These are phyloP conservation scores for Xiphydria camelus DNA, from an alignment of 2,888 invertebrate species.

Conservation along the genomic window DNA sequence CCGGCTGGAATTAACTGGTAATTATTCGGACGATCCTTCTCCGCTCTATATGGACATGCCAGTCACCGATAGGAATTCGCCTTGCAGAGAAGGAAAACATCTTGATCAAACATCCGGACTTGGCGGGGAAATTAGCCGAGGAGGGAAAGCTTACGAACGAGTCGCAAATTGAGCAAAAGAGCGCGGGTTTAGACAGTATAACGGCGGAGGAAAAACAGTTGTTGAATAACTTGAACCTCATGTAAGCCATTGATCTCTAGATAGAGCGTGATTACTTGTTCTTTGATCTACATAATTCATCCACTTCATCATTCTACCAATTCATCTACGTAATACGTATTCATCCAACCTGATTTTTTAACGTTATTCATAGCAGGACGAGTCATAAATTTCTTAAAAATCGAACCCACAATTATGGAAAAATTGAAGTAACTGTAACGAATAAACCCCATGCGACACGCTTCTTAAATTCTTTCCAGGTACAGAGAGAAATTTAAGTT, in stretches of 20 bases:
- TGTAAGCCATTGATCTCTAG: constrained; percentile 42
- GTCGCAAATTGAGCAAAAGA: constrained; percentile 63
- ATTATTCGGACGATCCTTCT: no score
- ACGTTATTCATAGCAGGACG: no score
- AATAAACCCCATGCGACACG: no score
- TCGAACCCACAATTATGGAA: no score
- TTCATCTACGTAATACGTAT: no score
- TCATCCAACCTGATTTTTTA: no score
- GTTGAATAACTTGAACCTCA: constrained; percentile 59
- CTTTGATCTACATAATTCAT: no score
- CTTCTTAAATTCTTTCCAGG: no score
- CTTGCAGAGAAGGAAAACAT: constrained; percentile 62
- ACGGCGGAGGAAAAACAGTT: constrained; percentile 60
- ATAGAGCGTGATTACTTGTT: no score
- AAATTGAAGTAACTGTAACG: no score
- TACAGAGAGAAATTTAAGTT: constrained; percentile 70
- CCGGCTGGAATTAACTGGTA: constrained; percentile 60
- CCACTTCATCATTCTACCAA: no score
- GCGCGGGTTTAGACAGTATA: constrained; percentile 63
- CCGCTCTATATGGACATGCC: constrained; percentile 16
- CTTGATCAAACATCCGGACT: constrained; percentile 67
- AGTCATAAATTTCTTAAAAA: no score
- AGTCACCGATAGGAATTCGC: constrained; percentile 2
- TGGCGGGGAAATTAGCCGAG: constrained; percentile 64
- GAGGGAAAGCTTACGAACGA: constrained; percentile 64